Percentiles rank a stretch among this genome's conserved stretches.
Evolutionary conservation across 2,888 invertebrate species (phyloP).

Genomic region (Caenorhabditis auriculariae): DNA sequence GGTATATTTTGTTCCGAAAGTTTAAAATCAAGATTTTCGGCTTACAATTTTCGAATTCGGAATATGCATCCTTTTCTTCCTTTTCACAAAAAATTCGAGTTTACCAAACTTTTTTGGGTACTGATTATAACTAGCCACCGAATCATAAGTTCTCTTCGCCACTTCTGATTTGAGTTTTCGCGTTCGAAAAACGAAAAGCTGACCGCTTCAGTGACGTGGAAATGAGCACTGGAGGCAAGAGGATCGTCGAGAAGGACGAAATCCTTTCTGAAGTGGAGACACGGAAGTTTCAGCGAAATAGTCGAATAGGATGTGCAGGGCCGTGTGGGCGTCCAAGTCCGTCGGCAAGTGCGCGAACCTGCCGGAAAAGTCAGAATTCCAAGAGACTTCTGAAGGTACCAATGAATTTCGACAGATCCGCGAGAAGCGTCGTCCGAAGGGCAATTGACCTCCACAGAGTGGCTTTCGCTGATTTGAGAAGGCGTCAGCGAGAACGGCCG

Average conservation of each 20-base stretch:
- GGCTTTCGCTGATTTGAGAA: constrained; percentile 21
- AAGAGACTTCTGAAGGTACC: too few species aligned
- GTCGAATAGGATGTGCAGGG: constrained; percentile 48
- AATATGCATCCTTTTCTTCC: too few species aligned
- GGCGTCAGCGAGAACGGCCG: constrained; percentile 45
- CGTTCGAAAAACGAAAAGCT: not conserved
- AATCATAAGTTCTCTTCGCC: too few species aligned
- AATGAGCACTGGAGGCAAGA: constrained; percentile 35
- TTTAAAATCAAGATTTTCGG: too few species aligned
- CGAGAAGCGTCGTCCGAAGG: constrained; percentile 56
- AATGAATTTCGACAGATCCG: constrained; percentile 53
- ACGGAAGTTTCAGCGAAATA: constrained; percentile 80
- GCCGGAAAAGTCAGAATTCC: too few species aligned
- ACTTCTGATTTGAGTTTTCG: too few species aligned
- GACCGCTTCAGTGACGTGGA: constrained; percentile 34
- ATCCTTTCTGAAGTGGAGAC: constrained; percentile 76
- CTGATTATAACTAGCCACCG: too few species aligned
- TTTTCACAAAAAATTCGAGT: too few species aligned
- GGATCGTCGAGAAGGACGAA: constrained; percentile 57
- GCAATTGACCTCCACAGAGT: constrained; percentile 39
- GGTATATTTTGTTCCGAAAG: too few species aligned
- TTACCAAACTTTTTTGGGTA: too few species aligned
- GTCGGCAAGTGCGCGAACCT: constrained; percentile 35
- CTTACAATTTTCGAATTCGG: too few species aligned
- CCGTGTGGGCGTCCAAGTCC: constrained; percentile 21